Conservation (phyloP, 2,113 vertebrate genomes). For the Mystacornis crossleyi region DNA sequence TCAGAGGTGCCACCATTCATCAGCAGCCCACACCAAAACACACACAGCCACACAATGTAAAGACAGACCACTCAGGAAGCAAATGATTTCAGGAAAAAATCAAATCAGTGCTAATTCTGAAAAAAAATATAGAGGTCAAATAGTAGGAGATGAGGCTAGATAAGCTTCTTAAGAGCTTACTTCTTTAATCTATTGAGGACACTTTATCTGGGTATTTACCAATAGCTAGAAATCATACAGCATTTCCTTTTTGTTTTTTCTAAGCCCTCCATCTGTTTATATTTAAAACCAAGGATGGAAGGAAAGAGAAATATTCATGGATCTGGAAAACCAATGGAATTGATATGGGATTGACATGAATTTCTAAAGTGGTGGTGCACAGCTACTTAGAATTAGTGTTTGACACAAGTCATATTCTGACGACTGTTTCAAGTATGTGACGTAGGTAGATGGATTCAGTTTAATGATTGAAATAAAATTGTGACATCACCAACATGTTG, state of each 20-base stretch:
- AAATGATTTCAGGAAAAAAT: neutral
- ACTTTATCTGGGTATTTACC: slow-evolving; percentile 12
- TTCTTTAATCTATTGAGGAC: neutral
- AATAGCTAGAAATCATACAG: neutral
- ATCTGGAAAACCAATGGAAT: neutral
- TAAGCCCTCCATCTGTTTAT: neutral
- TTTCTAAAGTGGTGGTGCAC: neutral
- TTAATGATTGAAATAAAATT: neutral
- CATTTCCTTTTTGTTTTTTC: neutral
- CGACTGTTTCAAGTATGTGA: neutral
- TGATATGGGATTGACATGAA: neutral
- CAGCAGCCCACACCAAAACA: neutral
- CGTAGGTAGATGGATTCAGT: neutral
- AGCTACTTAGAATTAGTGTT: neutral
- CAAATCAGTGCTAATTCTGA: neutral
- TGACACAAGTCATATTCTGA: neutral
- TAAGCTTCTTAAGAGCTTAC: slow-evolving; percentile 50
- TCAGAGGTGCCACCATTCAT: neutral
- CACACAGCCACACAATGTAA: neutral
- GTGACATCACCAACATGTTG: neutral
- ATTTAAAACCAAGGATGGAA: neutral
- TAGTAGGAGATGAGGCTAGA: neutral
- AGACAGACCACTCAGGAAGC: neutral
- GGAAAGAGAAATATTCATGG: neutral
- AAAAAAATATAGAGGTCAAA: neutral